Conservation (phyloP, 2,888 invertebrate species). For the Meghimatium bilineatum region DNA sequence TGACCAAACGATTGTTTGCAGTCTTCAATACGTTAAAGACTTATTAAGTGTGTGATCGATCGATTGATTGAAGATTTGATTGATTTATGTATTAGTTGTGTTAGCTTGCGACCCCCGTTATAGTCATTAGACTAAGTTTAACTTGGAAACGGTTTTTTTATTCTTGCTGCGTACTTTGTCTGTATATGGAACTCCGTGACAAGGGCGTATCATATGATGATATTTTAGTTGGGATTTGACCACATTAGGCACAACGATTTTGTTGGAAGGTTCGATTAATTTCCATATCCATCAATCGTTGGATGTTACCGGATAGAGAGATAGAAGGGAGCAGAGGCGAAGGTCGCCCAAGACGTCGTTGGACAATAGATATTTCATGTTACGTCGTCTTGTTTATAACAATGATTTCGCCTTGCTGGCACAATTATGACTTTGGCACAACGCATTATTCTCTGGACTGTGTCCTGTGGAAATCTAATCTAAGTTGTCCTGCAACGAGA, state of each 20-base stretch:
- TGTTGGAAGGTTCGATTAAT: not conserved
- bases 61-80: constrained; percentile 17
- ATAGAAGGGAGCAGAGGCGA: too few relatives aligned
- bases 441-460: too few relatives aligned
- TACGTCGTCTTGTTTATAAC: too few relatives aligned
- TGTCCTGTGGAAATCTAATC: too few relatives aligned
- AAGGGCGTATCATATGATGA: not conserved
- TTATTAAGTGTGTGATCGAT: constrained; percentile 1
- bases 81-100: not conserved
- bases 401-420: too few relatives aligned
- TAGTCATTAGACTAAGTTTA: not conserved
- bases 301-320: too few relatives aligned
- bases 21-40: constrained; percentile 6
- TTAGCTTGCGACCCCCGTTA: not conserved
- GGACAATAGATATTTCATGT: too few relatives aligned
- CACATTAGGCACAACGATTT: not conserved
- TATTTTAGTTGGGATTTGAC: not conserved
- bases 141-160: not conserved
- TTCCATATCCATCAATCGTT: not conserved
- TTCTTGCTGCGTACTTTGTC: not conserved
- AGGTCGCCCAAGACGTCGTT: too few relatives aligned
- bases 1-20: not conserved
- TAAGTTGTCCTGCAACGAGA: too few relatives aligned
- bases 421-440: too few relatives aligned
- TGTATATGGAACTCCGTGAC: not conserved